Evolutionary conservation across 2,113 vertebrate species (phyloP).

Genomic region (Delphinus delphis): DNA sequence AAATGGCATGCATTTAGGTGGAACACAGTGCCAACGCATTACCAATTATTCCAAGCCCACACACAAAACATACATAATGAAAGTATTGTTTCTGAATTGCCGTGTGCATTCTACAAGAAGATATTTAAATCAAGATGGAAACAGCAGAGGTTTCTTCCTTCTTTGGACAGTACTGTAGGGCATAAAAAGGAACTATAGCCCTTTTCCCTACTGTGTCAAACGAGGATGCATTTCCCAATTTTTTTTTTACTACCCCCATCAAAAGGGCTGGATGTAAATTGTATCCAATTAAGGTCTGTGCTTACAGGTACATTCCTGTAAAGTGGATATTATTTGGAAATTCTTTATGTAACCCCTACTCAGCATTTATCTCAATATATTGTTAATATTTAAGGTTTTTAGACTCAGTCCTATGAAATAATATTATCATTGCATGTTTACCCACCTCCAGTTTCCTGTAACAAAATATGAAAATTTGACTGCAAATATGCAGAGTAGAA

Average conservation of each 20-base stretch:
- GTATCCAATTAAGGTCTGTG: neutral
- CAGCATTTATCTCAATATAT: slow-evolving; percentile 35
- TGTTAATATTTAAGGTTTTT: slow-evolving; percentile 49
- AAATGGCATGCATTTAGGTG: neutral
- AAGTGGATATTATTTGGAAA: neutral
- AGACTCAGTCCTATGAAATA: slow-evolving; percentile 19
- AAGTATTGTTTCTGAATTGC: neutral
- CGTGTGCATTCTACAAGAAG: neutral
- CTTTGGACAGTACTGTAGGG: neutral
- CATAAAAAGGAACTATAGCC: neutral
- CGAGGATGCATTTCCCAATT: neutral
- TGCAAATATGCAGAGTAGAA: slow-evolving; percentile 15
- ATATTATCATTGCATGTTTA: slow-evolving; percentile 15
- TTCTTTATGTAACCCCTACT: slow-evolving; percentile 1
- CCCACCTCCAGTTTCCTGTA: neutral
- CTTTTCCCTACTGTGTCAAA: neutral
- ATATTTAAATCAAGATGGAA: neutral
- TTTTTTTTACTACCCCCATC: neutral
- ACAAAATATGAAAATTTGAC: slow-evolving; percentile 35
- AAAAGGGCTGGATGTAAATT: neutral
- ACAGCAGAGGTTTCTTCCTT: neutral
- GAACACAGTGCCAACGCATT: neutral
- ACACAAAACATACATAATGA: neutral
- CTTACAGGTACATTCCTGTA: neutral
- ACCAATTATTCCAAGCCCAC: neutral